Base-by-base conservation (phyloP, 1,140 invertebrate genomes). In the Dermatophagoides farinae region DNA sequence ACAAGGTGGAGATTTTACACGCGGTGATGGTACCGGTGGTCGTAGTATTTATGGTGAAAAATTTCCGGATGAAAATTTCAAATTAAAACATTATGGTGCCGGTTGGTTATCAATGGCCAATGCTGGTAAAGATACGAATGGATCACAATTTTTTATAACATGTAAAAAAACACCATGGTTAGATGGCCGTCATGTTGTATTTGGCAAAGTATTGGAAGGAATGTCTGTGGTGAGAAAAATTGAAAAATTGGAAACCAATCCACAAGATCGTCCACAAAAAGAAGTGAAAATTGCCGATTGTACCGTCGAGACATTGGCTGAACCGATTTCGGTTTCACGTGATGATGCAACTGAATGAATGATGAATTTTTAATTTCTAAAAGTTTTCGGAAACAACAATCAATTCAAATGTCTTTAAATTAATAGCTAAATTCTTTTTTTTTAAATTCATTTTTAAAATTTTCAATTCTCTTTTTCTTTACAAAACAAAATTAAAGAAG, bases 121-220 rank as follows among this genome's bases (percentile, higher is more conserved):
- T 75, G 81, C 82, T 72, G 86, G 84, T 72, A 77, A 74, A 60
- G 88, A 97, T 71, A 96, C 93, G 40, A 98, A 97, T 75, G 93
- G 93, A 25, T 95, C 89, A 23, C 93, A 98, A 70, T 98, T 98
- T 75, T 98, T 97, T 70, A 92, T 97, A 69, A 93, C 89, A 18
- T 83, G 82, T 1, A 85, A 85, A 64, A 78, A 84, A 68, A 97
- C 93, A 14, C 75, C 84, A 25, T 98, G 95, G 95, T 76, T 97
- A 39, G 89, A 97, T 77, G 88, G 88, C 18, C 66, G 70, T 37
- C 78, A 79, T 67, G 76, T 77, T 44, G 78, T 79, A 8, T 79
- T 80, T 68, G 78, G 78, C 23, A 77, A 77, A 68, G 71, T 79
- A 51, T 65, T 91, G 25, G 81, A 82, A 67, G 88, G 89, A 74